Evolutionary conservation across 1,140 invertebrate genomes (phyloP), one percentile per base, ranked within the genome.

Genomic region (Calosoma granatense): DNA sequence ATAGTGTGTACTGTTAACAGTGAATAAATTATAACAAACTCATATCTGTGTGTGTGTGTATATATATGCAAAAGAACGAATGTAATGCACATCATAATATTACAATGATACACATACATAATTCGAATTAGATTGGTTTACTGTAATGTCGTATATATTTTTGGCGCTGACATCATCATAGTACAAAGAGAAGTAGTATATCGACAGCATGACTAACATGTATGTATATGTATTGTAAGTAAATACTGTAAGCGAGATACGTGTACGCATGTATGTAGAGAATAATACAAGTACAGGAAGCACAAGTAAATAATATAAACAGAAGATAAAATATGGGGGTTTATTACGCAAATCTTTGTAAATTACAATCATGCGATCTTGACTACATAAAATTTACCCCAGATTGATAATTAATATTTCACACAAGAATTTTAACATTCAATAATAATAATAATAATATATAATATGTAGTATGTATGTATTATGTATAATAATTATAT

Each of bases 351-450:
- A 36, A 36, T 36, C n/a, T n/a, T 36, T 36, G 26, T n/a, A 36
- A 36, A 36, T 36, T 36, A 36, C 26, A 36, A 36, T 9, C 26
- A 36, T 36, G 26, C 26, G n/a, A 36, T 36, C 26, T n/a, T 36
- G 26, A 36, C 26, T 36, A 36, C 26, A 36, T 36, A n/a, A n/a
- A n/a, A n/a, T n/a, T n/a, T 36, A 36, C 26, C 26, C 26, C 26
- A 36, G 26, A 36, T 36, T n/a, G n/a, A n/a, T n/a, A n/a, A n/a
- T n/a, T 36, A 47, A 47, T 47, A 47, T 47, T 47, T 47, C 41
- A 47, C 15, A 47, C 26, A 36, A 36, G 26, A 36, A 36, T 36
- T n/a, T 36, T 36, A 36, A 36, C 26, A 36, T 36, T 36, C 6
- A 36, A 36, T 36, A 36, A 36, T 36, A 36, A 36, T 36, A 36